Conservation (phyloP, 2,113 vertebrate genomes). For the Numida meleagris region DNA sequence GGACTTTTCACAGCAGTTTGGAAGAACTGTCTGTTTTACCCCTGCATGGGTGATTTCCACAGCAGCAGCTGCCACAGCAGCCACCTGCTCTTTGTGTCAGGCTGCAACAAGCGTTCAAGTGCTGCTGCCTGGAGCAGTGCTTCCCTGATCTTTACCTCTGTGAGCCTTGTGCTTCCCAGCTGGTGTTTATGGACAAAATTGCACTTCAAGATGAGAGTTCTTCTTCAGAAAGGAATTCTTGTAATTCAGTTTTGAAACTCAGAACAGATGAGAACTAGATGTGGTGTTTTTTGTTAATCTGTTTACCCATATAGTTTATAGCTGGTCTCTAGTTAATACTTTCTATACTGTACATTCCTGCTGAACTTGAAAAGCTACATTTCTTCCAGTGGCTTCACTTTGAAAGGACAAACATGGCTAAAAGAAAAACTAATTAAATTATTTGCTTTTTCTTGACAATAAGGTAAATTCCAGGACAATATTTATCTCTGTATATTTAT, state of each 20-base stretch:
- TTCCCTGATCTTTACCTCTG: neutral
- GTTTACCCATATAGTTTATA: neutral
- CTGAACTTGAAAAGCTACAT: neutral
- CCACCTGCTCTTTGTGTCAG: neutral
- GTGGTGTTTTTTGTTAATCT: no score
- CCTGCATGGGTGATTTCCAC: neutral
- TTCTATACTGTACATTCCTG: neutral
- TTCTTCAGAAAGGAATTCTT: neutral
- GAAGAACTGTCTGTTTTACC: neutral
- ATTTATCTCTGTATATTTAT: neutral
- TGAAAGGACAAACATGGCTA: neutral
- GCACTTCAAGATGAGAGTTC: neutral
- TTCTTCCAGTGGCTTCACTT: neutral
- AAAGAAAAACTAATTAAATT: slow-evolving; percentile 7
- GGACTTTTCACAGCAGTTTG: neutral
- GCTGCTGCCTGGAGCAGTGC: neutral
- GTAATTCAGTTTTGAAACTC: neutral
- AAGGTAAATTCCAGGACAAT: neutral
- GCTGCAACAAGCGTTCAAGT: neutral
- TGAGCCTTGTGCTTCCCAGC: neutral
- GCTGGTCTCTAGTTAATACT: neutral
- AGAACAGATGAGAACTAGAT: neutral
- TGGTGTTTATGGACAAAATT: neutral
- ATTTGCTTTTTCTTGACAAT: neutral
- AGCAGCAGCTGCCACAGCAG: neutral